These are phyloP conservation scores for Gymnoscopelus microlampas DNA, from an alignment of 2,797 vertebrate genomes.

Conservation along the genomic window DNA sequence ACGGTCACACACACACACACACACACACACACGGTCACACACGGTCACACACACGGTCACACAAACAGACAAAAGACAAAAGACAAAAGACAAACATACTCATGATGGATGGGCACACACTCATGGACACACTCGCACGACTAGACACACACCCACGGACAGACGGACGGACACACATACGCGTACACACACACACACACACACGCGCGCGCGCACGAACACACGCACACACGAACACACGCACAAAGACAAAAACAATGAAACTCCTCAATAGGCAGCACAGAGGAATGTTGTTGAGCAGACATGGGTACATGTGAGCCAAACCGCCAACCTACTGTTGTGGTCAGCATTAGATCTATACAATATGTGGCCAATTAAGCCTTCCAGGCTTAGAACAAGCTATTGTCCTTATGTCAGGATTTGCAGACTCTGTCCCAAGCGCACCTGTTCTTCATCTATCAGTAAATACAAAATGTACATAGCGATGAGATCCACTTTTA, in stretches of 20 bases:
- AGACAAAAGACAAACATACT: no score
- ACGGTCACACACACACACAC: slow-evolving; percentile 41
- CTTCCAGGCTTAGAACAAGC: slow-evolving; percentile 31
- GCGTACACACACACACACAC: no score
- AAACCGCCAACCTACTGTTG: slow-evolving; percentile 26
- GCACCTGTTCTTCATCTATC: neutral
- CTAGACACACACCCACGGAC: no score
- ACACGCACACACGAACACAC: no score
- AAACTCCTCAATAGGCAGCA: slow-evolving; percentile 33
- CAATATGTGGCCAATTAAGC: slow-evolving; percentile 31
- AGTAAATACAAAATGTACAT: neutral
- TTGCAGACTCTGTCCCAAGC: neutral
- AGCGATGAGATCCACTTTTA: neutral
- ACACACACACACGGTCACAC: slow-evolving; percentile 30
- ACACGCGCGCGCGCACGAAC: no score
- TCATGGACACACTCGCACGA: no score
- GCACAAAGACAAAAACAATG: slow-evolving; percentile 46
- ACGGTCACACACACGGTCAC: neutral
- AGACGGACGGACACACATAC: no score
- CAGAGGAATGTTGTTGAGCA: slow-evolving; percentile 47
- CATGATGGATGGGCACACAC: no score
- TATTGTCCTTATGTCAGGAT: slow-evolving; percentile 22
- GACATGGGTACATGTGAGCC: slow-evolving; percentile 35
- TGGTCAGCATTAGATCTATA: slow-evolving; percentile 28
- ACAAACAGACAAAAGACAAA: no score